Conservation (phyloP, 2,113 vertebrate genomes). For the Notarius lentiginosus region DNA sequence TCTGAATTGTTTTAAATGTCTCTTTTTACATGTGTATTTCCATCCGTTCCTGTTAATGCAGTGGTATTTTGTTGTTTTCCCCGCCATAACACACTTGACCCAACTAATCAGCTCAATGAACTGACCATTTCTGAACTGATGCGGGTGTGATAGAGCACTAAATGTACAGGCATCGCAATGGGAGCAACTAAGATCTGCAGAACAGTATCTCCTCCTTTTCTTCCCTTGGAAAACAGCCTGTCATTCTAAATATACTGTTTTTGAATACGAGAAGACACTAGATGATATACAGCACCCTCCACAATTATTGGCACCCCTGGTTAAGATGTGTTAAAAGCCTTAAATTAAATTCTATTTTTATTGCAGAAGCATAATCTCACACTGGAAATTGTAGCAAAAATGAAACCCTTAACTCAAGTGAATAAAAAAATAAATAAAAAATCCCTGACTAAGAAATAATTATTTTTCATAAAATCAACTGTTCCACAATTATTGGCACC, state of each 20-base stretch:
- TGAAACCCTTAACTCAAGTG: too few relatives aligned
- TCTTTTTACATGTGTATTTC: not conserved
- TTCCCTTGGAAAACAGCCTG: not conserved
- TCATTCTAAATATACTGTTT: not conserved
- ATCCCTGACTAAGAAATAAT: too few relatives aligned
- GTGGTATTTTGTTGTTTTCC: not conserved
- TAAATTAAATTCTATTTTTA: too few relatives aligned
- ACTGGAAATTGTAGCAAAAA: too few relatives aligned
- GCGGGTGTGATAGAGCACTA: not conserved
- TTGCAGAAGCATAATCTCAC: too few relatives aligned
- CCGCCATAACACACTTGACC: not conserved
- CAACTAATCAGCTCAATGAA: not conserved
- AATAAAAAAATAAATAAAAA: too few relatives aligned
- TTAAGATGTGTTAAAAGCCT: too few relatives aligned
- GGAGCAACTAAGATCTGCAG: not conserved
- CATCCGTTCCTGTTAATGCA: not conserved
- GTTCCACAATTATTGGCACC: too few relatives aligned
- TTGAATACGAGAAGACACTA: not conserved
- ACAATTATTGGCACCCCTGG: too few relatives aligned
- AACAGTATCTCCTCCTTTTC: not conserved
- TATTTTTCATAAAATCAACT: too few relatives aligned
- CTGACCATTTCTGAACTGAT: not conserved
- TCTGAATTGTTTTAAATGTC: constrained; percentile 7
- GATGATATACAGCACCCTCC: not conserved
- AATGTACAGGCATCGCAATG: not conserved